phyloP scores from a whole-genome alignment of 2,113 vertebrate species.

The Paratilapia polleni region DNA sequence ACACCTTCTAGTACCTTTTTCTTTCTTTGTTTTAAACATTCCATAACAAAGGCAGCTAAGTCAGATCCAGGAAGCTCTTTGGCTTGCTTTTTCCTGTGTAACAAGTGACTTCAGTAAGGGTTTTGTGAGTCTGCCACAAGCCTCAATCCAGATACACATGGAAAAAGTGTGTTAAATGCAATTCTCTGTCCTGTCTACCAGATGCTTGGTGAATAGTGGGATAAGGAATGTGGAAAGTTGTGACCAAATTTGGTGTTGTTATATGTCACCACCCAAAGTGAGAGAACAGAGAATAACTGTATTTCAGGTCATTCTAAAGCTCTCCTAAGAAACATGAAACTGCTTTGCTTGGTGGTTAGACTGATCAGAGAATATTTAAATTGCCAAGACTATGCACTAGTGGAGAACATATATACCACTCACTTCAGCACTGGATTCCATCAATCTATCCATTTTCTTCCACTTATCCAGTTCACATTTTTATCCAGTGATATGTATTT shows the following conservation, averaged over 20 bases:
- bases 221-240: slow-evolving; percentile 50
- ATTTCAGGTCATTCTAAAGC: background rate
- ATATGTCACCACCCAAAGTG: slow-evolving; percentile 26
- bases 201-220: slow-evolving; percentile 47
- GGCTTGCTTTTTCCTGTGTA: background rate
- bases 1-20: background rate
- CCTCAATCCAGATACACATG: background rate
- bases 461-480: background rate
- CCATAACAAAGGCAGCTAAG: background rate
- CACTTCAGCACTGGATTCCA: background rate
- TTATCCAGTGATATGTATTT: background rate
- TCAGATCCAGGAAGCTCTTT: background rate
- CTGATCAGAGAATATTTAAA: background rate
- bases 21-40: too few relatives aligned
- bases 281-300: background rate
- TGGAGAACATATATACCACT: background rate
- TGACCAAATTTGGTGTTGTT: slow-evolving; percentile 43
- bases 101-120: background rate
- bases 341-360: background rate
- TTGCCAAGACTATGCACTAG: background rate
- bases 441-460: too few relatives aligned
- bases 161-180: slow-evolving; percentile 28
- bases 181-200: slow-evolving; percentile 3
- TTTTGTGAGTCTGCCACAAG: background rate
- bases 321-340: background rate